Conservation (phyloP, 2,888 invertebrate species). For the Caenorhabditis wallacei region DNA sequence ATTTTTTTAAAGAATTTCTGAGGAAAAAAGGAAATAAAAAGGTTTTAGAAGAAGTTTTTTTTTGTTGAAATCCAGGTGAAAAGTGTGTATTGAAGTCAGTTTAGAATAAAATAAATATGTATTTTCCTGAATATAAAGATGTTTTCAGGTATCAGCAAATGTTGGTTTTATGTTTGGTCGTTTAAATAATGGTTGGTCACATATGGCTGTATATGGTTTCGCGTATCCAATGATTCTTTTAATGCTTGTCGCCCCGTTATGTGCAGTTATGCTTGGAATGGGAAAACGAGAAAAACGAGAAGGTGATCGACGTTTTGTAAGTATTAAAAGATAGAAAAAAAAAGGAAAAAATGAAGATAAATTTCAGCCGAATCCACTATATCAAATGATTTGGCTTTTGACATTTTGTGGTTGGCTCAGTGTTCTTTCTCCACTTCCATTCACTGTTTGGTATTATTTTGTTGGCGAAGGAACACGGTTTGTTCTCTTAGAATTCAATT, state of each 20-base stretch:
- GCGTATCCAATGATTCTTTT: constrained; percentile 82
- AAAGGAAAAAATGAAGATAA: not conserved
- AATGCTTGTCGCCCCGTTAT: constrained; percentile 79
- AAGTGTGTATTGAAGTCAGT: not conserved
- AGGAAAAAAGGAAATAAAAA: not conserved
- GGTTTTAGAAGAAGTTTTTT: not conserved
- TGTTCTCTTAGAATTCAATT: not conserved
- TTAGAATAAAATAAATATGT: too few species aligned
- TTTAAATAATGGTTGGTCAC: constrained; percentile 82
- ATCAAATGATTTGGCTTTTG: constrained; percentile 83
- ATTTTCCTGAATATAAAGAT: too few species aligned
- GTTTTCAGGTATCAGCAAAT: constrained; percentile 80
- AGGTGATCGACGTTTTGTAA: constrained; percentile 81
- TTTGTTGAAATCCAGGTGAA: not conserved
- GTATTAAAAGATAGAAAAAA: constrained; percentile 31
- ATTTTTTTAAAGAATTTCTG: not conserved
- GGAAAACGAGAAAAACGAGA: constrained; percentile 82
- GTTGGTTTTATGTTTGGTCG: constrained; percentile 83
- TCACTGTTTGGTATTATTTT: constrained; percentile 82
- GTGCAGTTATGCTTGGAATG: constrained; percentile 83
- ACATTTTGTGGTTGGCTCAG: constrained; percentile 82
- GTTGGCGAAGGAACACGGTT: constrained; percentile 79
- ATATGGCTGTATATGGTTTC: constrained; percentile 82
- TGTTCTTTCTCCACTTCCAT: constrained; percentile 80
- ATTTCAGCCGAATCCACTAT: constrained; percentile 81